Conservation (phyloP, 2,797 vertebrate genomes). For the Alfaro cultratus region DNA sequence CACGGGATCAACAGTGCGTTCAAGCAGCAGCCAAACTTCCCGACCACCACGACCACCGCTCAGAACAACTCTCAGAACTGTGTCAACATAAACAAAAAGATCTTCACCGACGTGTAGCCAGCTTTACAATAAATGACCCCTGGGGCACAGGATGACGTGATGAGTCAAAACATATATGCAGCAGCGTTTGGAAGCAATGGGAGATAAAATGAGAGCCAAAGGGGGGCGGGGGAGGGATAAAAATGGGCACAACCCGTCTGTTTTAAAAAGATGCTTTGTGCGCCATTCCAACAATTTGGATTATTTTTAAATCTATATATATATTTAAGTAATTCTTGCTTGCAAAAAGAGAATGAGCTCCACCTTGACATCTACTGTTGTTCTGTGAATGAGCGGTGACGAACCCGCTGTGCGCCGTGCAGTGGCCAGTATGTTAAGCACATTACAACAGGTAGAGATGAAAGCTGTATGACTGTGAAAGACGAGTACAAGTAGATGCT, state of each 20-base stretch:
- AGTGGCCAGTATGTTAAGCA: slow-evolving; percentile 36
- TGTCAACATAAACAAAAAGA: slow-evolving; percentile 94
- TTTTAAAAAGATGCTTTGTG: slow-evolving; percentile 59
- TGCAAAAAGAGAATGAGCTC: slow-evolving; percentile 45
- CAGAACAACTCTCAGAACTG: slow-evolving; percentile 92
- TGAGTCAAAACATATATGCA: slow-evolving; percentile 55
- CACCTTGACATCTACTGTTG: slow-evolving; percentile 30
- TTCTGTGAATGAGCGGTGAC: slow-evolving; percentile 21
- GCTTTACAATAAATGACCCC: slow-evolving; percentile 22
- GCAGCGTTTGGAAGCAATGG: slow-evolving; percentile 44
- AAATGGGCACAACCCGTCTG: slow-evolving; percentile 37
- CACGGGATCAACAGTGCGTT: slow-evolving; percentile 89
- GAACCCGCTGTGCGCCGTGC: slow-evolving; percentile 61
- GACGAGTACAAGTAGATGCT: slow-evolving; percentile 39
- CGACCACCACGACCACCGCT: slow-evolving; percentile 51
- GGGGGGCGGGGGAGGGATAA: not conserved
- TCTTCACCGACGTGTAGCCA: slow-evolving; percentile 93
- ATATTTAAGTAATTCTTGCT: slow-evolving; percentile 43
- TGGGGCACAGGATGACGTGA: slow-evolving; percentile 32
- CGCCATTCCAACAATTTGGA: slow-evolving; percentile 52
- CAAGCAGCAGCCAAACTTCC: slow-evolving; percentile 89
- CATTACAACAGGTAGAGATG: slow-evolving; percentile 56
- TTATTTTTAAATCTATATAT: slow-evolving; percentile 23
- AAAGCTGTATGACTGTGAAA: slow-evolving; percentile 59
- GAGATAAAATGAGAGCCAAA: slow-evolving; percentile 25